Evolutionary conservation across 2,113 vertebrate species (phyloP).

Genomic region (Oreamnos americanus): DNA sequence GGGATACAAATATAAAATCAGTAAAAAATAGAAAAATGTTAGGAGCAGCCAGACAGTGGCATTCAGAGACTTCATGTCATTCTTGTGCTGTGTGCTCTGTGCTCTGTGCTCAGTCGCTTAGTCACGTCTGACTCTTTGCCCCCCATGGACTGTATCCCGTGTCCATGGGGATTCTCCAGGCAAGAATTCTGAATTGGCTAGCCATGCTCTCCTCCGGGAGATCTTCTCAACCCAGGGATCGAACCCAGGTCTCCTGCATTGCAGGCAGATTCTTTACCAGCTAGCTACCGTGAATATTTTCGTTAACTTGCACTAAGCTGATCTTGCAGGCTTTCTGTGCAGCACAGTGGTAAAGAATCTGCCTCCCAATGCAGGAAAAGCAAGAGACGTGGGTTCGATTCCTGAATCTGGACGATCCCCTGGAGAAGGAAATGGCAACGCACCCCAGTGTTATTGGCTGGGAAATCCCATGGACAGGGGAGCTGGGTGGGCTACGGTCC

Average conservation of each 20-base stretch:
- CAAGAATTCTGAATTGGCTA: not conserved
- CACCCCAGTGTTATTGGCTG: not conserved
- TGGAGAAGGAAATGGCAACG: not conserved
- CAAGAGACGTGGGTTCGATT: not conserved
- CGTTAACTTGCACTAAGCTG: not conserved
- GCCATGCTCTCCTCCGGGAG: not conserved
- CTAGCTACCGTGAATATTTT: not conserved
- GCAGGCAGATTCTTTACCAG: not conserved
- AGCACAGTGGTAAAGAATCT: not conserved
- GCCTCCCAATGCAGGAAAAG: not conserved
- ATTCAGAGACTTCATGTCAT: not conserved
- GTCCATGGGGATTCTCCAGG: not conserved
- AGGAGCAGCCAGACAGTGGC: not conserved
- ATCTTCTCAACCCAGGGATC: not conserved
- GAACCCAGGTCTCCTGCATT: not conserved
- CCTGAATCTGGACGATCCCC: not conserved
- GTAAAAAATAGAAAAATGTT: not conserved
- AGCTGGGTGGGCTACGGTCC: not conserved
- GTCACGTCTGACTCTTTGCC: not conserved
- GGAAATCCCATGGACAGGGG: not conserved
- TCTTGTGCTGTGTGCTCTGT: not conserved
- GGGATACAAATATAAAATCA: not conserved
- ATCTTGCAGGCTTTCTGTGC: not conserved
- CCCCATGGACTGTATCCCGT: not conserved
- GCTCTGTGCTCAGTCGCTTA: not conserved